Conservation (phyloP, 2,888 invertebrate species). For the Microctonus hyperodae region DNA sequence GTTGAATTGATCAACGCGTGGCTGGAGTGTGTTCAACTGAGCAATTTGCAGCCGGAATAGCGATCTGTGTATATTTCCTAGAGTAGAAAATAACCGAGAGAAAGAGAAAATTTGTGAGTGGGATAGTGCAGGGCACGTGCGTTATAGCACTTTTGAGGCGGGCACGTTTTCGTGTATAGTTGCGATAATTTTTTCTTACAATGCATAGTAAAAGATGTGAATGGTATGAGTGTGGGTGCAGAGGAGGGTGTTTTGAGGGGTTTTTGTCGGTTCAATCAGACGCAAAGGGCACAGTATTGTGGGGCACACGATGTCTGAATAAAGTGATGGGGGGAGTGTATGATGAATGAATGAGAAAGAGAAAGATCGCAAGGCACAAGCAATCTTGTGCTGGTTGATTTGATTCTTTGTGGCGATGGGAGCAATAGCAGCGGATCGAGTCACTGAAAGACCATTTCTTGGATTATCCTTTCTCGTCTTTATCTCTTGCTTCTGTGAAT, state of each 20-base stretch:
- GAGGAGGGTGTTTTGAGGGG: slow-evolving; percentile 22
- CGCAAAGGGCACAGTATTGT: slow-evolving; percentile 46
- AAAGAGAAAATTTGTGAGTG: too few species aligned
- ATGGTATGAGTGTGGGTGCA: slow-evolving; percentile 20
- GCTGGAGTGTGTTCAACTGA: slow-evolving; percentile 26
- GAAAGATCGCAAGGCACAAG: slow-evolving; percentile 35
- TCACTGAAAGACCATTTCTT: slow-evolving; percentile 52
- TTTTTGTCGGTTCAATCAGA: slow-evolving; percentile 50
- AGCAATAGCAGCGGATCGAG: slow-evolving; percentile 55
- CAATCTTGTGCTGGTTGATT: slow-evolving; percentile 53
- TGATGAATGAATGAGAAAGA: slow-evolving; percentile 29
- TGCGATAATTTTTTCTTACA: slow-evolving; percentile 40
- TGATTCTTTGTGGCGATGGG: slow-evolving; percentile 56
- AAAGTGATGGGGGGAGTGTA: slow-evolving; percentile 39
- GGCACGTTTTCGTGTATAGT: slow-evolving; percentile 33
- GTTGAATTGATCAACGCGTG: slow-evolving; percentile 21
- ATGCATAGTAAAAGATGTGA: not conserved
- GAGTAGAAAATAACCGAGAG: too few species aligned
- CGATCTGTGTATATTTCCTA: slow-evolving; percentile 42
- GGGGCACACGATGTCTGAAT: slow-evolving; percentile 48
- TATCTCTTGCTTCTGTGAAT: slow-evolving; percentile 37
- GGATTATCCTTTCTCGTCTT: slow-evolving; percentile 50
- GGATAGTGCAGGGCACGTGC: slow-evolving; percentile 39
- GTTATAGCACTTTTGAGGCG: slow-evolving; percentile 29
- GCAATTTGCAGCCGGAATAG: slow-evolving; percentile 45